Conservation (phyloP, 2,797 vertebrate species). For the Antennarius maculatus region DNA sequence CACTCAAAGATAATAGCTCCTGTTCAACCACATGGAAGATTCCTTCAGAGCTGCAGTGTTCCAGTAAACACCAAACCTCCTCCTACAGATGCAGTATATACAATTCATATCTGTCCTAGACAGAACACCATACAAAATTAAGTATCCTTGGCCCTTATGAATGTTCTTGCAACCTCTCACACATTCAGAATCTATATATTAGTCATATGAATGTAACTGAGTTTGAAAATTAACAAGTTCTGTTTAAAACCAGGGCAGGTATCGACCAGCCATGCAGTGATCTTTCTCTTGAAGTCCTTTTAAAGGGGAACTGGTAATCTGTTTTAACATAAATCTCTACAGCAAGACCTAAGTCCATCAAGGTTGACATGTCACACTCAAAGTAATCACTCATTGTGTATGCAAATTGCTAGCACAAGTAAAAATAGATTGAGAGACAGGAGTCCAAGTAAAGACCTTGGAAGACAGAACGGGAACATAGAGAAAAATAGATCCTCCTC, state of each 20-base stretch:
- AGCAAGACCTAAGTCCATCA: conserved; percentile 12
- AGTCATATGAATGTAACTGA: conserved; percentile 45
- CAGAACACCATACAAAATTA: conserved; percentile 32
- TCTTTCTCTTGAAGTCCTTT: conserved; percentile 7
- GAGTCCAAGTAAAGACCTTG: conserved; percentile 1
- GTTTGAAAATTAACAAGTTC: conserved; percentile 10
- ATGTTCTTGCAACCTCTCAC: conserved; percentile 51
- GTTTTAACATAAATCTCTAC: conserved; percentile 30
- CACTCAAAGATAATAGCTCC: conserved; percentile 42
- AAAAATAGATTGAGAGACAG: conserved; percentile 8
- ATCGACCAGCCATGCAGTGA: neutral
- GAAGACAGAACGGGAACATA: conserved; percentile 15
- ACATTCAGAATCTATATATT: conserved; percentile 67
- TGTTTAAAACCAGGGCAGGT: conserved; percentile 27
- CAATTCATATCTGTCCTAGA: conserved; percentile 16
- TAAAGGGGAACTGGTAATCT: conserved; percentile 21
- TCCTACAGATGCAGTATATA: conserved; percentile 7
- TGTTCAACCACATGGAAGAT: conserved; percentile 37
- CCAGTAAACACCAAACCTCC: conserved; percentile 10
- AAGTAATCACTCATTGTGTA: neutral
- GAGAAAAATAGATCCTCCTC: conserved; percentile 35
- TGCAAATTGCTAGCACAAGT: neutral
- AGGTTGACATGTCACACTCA: neutral
- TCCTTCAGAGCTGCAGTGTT: conserved; percentile 26
- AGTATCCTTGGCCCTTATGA: conserved; percentile 48